Conservation (phyloP, 2,888 invertebrate species). For the Euplagia quadripunctaria region DNA sequence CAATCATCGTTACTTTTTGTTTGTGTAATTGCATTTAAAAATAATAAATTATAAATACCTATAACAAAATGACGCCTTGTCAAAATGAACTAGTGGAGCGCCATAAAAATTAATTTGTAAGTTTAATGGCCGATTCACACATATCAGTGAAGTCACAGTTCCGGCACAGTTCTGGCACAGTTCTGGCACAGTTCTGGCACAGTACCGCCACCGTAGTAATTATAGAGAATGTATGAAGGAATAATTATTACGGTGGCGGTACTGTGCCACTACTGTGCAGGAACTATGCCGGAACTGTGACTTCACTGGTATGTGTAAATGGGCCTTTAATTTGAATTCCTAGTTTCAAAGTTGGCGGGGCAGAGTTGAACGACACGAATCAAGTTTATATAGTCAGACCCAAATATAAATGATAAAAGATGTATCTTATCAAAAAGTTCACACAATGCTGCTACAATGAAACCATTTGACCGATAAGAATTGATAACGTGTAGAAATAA, state of each 20-base stretch:
- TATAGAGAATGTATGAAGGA: no score
- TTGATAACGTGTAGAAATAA: conserved; percentile 29
- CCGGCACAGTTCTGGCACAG: no score
- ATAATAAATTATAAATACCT: not conserved
- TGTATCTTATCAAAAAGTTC: conserved; percentile 36
- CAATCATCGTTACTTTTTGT: not conserved
- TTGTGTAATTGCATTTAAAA: not conserved
- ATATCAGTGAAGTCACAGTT: no score
- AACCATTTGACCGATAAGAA: conserved; percentile 47
- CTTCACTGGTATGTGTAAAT: no score
- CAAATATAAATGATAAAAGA: conserved; percentile 37
- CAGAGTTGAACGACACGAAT: conserved; percentile 11
- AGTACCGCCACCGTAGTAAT: no score
- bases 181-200: no score
- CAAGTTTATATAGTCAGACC: conserved; percentile 20
- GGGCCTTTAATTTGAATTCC: not conserved
- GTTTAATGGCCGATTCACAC: no score
- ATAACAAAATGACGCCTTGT: not conserved
- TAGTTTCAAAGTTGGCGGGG: not conserved
- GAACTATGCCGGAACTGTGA: no score
- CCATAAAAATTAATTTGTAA: not conserved
- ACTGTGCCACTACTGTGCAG: no score
- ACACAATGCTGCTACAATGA: conserved; percentile 24
- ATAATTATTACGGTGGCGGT: no score
- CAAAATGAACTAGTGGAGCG: not conserved